Base-by-base conservation (phyloP, 2,888 invertebrate genomes). In the Cyclophora albipunctata region DNA sequence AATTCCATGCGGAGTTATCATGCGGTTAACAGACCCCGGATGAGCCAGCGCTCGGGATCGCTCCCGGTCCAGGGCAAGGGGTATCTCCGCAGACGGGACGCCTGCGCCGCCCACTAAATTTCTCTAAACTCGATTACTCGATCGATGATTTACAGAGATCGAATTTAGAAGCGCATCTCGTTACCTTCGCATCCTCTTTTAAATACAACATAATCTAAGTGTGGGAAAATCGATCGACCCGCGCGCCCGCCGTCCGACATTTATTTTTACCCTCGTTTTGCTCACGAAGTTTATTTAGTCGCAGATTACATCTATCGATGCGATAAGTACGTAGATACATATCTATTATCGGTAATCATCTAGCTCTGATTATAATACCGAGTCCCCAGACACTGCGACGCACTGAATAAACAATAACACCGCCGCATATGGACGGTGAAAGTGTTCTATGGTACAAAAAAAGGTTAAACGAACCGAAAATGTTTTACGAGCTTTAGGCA, bases 91-190 rank as follows among this genome's bases (percentile, higher is more conserved):
- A 79, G 78, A 75, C 79, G 80, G 81, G 78, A 76, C 78, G 74
- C 75, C 72, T 59, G 78, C 73, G 61, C 78, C 84, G 83, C 85
- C 87, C 86, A 82, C 84, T 73, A 80, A 79, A 75, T 79, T 73
- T 77, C 78, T 81, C 81, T 80, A 84, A 84, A 86, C 83, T 84
- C 82, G 84, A 86, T 87, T 87, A 87, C 79, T 70, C 74, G 75
- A 78, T 66, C 82, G 81, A 87, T 87, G 84, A 88, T 88, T 88
- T 87, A 88, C 81, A 66, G 80, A 78, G 75, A 87, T 84, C 79
- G 84, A 83, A 84, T 87, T 83, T 80, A 73, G 75, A 79, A 81
- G 67, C 78, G 73, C 71, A 70, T 74, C 75, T 75, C 75, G 80
- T 79, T 81, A 81, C 69, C 73, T 74, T 75, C 67, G 71, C 70